Percentiles rank a stretch among this genome's conserved stretches.
phyloP scores from a whole-genome alignment of 2,888 invertebrate genomes.

The Caradrina kadenii region DNA sequence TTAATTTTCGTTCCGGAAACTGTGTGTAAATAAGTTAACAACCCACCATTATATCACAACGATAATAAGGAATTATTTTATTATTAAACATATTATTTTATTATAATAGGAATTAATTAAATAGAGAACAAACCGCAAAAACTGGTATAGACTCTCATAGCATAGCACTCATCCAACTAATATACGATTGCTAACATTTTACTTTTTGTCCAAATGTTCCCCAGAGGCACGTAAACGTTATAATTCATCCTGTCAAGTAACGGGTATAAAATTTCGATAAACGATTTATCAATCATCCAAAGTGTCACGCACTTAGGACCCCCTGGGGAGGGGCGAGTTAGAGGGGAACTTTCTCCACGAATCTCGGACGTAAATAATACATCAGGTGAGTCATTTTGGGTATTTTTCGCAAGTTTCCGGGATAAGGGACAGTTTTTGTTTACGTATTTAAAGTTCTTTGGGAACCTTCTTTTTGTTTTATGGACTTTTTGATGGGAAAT shows the following conservation, averaged over 20 bases:
- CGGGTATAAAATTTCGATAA: conserved; percentile 65
- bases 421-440: conserved; percentile 33
- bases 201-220: not conserved
- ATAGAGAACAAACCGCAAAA: too few species aligned
- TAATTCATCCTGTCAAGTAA: conserved; percentile 67
- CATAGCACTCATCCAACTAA: not conserved
- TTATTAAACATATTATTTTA: too few species aligned
- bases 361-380: conserved; percentile 63
- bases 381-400: conserved; percentile 36
- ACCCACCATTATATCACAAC: too few species aligned
- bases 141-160: too few species aligned
- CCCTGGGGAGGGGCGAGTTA: conserved; percentile 2
- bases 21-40: too few species aligned
- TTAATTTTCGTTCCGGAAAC: too few species aligned
- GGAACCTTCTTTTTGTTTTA: not conserved
- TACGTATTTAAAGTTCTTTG: conserved; percentile 13
- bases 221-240: conserved; percentile 31
- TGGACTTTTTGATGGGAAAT: not conserved
- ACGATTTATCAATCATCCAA: conserved; percentile 77
- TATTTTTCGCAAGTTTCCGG: conserved; percentile 32
- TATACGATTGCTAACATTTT: not conserved
- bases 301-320: conserved; percentile 67
- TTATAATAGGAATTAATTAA: too few species aligned
- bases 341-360: conserved; percentile 36
- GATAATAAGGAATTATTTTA: too few species aligned